A percentile compares a stretch with the other conserved stretches of the same genome.
Conservation (phyloP, 2,888 invertebrate species). For the Selenia dentaria region DNA sequence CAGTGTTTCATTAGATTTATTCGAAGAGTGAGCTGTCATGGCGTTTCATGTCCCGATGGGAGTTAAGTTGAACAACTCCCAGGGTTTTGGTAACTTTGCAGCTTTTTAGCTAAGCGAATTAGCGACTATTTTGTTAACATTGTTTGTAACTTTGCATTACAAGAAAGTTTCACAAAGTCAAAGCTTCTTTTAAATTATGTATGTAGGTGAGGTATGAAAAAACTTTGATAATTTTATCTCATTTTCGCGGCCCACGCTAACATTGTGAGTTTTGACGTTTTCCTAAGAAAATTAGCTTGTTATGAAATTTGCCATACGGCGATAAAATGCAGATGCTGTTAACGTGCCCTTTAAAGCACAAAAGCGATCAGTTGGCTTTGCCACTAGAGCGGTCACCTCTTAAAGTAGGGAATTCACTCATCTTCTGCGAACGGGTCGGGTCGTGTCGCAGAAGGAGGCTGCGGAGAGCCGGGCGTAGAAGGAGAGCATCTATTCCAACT, state of each 20-base stretch:
- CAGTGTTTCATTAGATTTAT: slow-evolving; percentile 38
- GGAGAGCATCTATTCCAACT: no score
- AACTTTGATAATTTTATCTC: neutral
- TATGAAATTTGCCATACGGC: no score
- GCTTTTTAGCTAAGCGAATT: slow-evolving; percentile 38
- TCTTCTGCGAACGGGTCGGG: no score
- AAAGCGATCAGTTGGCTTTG: no score
- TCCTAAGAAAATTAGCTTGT: no score
- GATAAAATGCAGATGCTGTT: no score
- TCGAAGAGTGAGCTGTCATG: slow-evolving; percentile 27
- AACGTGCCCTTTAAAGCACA: no score
- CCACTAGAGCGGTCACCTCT: no score
- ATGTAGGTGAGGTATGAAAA: neutral
- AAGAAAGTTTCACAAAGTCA: neutral
- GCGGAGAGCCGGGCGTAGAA: no score
- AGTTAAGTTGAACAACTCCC: slow-evolving; percentile 42
- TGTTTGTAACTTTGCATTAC: slow-evolving; percentile 7
- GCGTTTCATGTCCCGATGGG: slow-evolving; percentile 32
- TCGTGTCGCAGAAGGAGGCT: no score
- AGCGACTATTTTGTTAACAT: slow-evolving; percentile 30
- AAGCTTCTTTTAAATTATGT: neutral
- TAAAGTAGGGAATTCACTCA: no score
- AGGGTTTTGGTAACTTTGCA: slow-evolving; percentile 38
- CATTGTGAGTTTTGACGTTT: no score
- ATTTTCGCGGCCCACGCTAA: neutral